Conservation (phyloP, 2,888 invertebrate species). For the Eristalis pertinax region DNA sequence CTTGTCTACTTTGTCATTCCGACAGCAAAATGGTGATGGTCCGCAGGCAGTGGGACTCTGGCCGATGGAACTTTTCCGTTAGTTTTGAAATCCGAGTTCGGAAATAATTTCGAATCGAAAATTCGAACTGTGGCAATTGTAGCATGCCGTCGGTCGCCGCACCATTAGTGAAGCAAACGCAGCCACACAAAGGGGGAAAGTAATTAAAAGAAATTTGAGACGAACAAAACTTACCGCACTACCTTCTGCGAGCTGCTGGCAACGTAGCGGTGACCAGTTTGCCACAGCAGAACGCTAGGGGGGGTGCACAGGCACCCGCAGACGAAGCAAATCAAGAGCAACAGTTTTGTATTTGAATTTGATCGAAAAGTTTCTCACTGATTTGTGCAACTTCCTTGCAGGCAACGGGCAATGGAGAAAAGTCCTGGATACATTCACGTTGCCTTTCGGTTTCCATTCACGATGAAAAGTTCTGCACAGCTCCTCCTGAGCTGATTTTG, state of each 20-base stretch:
- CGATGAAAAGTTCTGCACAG: conserved; percentile 31
- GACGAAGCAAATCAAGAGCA: conserved; percentile 47
- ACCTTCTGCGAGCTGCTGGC: background rate
- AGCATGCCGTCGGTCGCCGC: background rate
- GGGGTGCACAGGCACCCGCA: background rate
- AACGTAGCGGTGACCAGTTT: background rate
- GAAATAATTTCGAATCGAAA: conserved; percentile 43
- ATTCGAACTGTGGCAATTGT: conserved; percentile 37
- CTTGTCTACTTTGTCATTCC: conserved; percentile 19
- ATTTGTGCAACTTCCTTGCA: conserved; percentile 3
- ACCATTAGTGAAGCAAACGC: background rate
- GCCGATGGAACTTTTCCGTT: conserved; percentile 20
- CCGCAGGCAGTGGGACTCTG: background rate
- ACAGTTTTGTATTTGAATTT: conserved; percentile 60
- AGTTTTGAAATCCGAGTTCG: conserved; percentile 29
- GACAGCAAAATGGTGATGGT: conserved; percentile 3
- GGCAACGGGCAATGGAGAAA: background rate
- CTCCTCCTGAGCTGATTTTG: conserved; percentile 45
- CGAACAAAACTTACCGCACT: conserved; percentile 19
- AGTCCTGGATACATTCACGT: conserved; percentile 12
- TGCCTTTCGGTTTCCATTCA: conserved; percentile 37
- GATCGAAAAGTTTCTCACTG: conserved; percentile 51
- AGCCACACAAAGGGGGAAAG: conserved; percentile 26
- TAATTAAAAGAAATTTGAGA: conserved; percentile 57
- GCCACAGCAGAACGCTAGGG: background rate